A percentile compares a stretch with the other conserved stretches of the same genome.
Conservation (phyloP, 2,888 invertebrate genomes). For the Lasioglossum pauxillum region DNA sequence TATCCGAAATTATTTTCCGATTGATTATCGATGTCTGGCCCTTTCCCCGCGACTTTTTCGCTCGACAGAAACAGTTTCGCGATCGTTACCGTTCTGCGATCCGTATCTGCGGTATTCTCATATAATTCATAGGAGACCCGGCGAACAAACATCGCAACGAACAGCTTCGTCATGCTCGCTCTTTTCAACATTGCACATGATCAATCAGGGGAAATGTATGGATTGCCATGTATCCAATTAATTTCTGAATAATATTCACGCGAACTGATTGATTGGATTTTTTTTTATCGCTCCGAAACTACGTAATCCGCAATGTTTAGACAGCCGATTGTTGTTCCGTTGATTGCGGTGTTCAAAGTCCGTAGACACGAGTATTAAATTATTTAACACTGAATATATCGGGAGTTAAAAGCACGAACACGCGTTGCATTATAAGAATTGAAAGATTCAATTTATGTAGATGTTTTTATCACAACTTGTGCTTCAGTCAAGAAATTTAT, state of each 20-base stretch:
- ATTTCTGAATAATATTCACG: conserved; percentile 23
- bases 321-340: background rate
- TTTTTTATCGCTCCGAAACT: background rate
- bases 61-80: conserved; percentile 23
- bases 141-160: conserved; percentile 31
- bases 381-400: background rate
- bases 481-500: background rate
- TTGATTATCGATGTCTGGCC: conserved; percentile 62
- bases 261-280: background rate
- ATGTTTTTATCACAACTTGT: background rate
- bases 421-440: background rate
- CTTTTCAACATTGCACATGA: conserved; percentile 33
- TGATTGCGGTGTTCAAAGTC: background rate
- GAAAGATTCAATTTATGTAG: background rate
- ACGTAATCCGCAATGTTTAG: background rate
- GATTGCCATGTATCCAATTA: conserved; percentile 40
- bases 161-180: conserved; percentile 33
- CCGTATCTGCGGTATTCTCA: conserved; percentile 31
- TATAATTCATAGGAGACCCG: conserved; percentile 45
- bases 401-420: background rate
- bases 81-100: conserved; percentile 7
- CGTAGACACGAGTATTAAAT: background rate
- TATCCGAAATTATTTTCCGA: conserved; percentile 69
- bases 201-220: background rate
- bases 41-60: conserved; percentile 18